Evolutionary conservation across 1,140 invertebrate species (phyloP).

Genomic region (Mycetomoellerius zeteki): DNA sequence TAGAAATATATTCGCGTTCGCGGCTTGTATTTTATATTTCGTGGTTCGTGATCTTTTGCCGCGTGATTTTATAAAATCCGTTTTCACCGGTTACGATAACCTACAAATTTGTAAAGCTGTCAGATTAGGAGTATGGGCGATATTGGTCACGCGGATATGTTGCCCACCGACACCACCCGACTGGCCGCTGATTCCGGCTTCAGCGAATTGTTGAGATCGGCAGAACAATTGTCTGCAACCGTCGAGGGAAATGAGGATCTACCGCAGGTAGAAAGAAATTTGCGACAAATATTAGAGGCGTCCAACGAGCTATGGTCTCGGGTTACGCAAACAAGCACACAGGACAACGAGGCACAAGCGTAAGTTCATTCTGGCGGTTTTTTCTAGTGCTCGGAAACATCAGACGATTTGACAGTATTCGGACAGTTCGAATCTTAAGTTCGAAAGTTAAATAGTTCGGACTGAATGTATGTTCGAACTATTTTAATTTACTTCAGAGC

Average conservation of each 20-base stretch:
- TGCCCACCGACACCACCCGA: constrained; percentile 34
- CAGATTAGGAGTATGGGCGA: constrained; percentile 63
- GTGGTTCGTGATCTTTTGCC: too few relatives aligned
- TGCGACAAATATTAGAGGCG: constrained; percentile 96
- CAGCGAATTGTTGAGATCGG: constrained; percentile 95
- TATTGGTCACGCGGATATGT: constrained; percentile 50
- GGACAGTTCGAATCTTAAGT: too few relatives aligned
- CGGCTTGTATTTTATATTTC: too few relatives aligned
- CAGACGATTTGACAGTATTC: too few relatives aligned
- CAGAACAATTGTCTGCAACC: constrained; percentile 95
- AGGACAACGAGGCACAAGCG: constrained; percentile 95
- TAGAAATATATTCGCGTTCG: too few relatives aligned
- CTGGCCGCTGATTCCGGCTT: constrained; percentile 89
- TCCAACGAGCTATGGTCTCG: constrained; percentile 96
- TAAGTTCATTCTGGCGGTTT: constrained; percentile 87
- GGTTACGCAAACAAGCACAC: constrained; percentile 93
- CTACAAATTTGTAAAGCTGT: too few relatives aligned
- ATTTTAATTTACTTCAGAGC: too few relatives aligned
- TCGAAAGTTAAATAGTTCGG: too few relatives aligned
- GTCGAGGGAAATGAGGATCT: constrained; percentile 94
- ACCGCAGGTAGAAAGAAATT: constrained; percentile 95
- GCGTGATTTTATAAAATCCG: too few relatives aligned
- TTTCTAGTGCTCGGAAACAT: background rate
- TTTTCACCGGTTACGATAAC: too few relatives aligned
- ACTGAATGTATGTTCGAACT: too few relatives aligned